Evolutionary conservation across 1,140 invertebrate species (phyloP).

Genomic region (Thaumetopoea pityocampa): DNA sequence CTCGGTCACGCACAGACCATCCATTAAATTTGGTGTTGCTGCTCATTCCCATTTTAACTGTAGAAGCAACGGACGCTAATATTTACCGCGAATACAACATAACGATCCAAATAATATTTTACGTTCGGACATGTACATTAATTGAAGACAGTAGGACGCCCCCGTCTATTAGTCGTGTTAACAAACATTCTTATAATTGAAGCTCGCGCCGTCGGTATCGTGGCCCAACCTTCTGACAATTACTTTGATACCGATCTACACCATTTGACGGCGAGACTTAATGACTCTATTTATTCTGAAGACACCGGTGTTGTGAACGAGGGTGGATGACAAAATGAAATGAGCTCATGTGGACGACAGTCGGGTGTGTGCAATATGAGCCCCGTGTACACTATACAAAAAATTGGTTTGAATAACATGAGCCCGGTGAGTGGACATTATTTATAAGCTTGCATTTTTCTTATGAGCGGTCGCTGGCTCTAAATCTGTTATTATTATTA

Average conservation of each 20-base stretch:
- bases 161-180: constrained; percentile 35
- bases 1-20: constrained; percentile 50
- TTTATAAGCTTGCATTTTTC: constrained; percentile 1
- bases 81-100: too few relatives aligned
- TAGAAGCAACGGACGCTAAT: constrained; percentile 24
- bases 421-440: constrained; percentile 36
- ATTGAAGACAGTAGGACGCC: constrained; percentile 24
- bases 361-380: constrained; percentile 36
- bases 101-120: too few relatives aligned
- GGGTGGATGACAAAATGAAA: constrained; percentile 29
- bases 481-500: too few relatives aligned
- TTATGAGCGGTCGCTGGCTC: too few relatives aligned
- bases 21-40: constrained; percentile 41
- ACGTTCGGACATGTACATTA: constrained; percentile 24
- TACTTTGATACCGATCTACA: constrained; percentile 55
- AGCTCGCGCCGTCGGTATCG: constrained; percentile 44
- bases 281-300: constrained; percentile 48
- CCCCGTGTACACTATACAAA: constrained; percentile 47
- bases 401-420: constrained; percentile 40
- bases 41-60: constrained; percentile 41
- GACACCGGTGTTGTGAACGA: constrained; percentile 29
- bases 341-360: constrained; percentile 16
- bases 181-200: constrained; percentile 55
- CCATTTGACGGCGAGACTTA: constrained; percentile 44
- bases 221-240: constrained; percentile 49